phyloP scores from a whole-genome alignment of 2,113 vertebrate species.

The Atractosteus spatula region DNA sequence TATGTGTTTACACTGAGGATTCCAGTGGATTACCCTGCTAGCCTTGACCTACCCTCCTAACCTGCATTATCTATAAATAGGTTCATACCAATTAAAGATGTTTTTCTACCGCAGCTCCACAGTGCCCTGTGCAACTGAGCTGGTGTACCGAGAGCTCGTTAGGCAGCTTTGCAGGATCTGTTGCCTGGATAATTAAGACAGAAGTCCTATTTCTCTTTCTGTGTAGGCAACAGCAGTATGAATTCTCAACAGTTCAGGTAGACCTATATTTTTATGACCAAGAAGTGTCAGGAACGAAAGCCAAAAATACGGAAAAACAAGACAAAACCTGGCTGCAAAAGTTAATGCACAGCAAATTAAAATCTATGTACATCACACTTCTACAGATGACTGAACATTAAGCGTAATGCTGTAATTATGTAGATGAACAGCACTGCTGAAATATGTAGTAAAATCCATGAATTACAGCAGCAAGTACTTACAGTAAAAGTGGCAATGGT shows the following conservation, averaged over 20 bases:
- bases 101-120: slow-evolving; percentile 60
- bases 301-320: neutral
- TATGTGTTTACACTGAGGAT: slow-evolving; percentile 25
- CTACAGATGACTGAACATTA: neutral
- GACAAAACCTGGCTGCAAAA: neutral
- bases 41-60: slow-evolving; percentile 46
- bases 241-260: neutral
- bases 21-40: slow-evolving; percentile 48
- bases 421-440: slow-evolving; percentile 1
- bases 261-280: neutral
- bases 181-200: slow-evolving; percentile 60
- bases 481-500: neutral
- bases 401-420: slow-evolving; percentile 3
- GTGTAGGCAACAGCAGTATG: slow-evolving; percentile 12
- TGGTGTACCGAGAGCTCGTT: slow-evolving; percentile 45
- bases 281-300: neutral
- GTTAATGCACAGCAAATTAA: neutral
- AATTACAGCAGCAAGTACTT: neutral
- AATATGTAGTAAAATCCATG: slow-evolving; percentile 5
- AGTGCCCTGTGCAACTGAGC: slow-evolving; percentile 48
- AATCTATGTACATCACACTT: neutral
- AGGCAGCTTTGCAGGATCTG: slow-evolving; percentile 50
- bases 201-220: slow-evolving; percentile 58
- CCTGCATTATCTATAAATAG: slow-evolving; percentile 65
- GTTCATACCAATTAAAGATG: slow-evolving; percentile 65